phyloP scores from a whole-genome alignment of 2,113 vertebrate genomes.

The Thunnus maccoyii region DNA sequence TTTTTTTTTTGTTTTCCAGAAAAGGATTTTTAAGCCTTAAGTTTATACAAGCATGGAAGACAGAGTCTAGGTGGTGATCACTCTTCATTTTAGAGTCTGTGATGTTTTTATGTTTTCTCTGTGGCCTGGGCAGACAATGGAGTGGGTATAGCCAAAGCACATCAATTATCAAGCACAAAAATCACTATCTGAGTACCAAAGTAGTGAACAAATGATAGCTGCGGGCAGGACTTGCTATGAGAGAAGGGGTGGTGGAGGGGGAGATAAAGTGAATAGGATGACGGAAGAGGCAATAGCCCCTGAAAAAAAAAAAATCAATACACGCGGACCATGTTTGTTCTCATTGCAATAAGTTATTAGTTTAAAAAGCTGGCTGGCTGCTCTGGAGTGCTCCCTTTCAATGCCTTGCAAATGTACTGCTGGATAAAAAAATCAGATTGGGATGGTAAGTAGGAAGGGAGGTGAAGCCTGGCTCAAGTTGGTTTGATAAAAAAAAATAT shows the following conservation, averaged over 20 bases:
- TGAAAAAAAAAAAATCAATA: conserved; percentile 64
- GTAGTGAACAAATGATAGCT: conserved; percentile 64
- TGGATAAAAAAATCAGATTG: conserved; percentile 33
- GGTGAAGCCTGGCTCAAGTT: background rate
- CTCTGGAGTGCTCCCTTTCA: conserved; percentile 14
- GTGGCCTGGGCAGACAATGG: conserved; percentile 24
- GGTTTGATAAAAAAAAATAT: no score
- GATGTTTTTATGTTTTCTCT: conserved; percentile 58
- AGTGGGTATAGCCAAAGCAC: conserved; percentile 45
- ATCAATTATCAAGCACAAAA: conserved; percentile 65
- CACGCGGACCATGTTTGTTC: conserved; percentile 56
- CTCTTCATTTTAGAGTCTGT: conserved; percentile 49
- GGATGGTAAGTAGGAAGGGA: background rate
- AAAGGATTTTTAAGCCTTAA: conserved; percentile 9
- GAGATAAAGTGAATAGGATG: conserved; percentile 47
- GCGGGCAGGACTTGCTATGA: conserved; percentile 51
- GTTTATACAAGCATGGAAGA: conserved; percentile 4
- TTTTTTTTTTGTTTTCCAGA: conserved; percentile 29
- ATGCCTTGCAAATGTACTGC: conserved; percentile 42
- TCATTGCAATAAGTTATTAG: conserved; percentile 67
- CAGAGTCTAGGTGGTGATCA: conserved; percentile 19
- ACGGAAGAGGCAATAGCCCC: conserved; percentile 54
- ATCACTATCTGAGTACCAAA: conserved; percentile 64
- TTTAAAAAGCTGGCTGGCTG: conserved; percentile 55
- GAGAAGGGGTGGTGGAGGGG: conserved; percentile 26